phyloP scores from a whole-genome alignment of 2,888 invertebrate species.

The Cheilosia soror region DNA sequence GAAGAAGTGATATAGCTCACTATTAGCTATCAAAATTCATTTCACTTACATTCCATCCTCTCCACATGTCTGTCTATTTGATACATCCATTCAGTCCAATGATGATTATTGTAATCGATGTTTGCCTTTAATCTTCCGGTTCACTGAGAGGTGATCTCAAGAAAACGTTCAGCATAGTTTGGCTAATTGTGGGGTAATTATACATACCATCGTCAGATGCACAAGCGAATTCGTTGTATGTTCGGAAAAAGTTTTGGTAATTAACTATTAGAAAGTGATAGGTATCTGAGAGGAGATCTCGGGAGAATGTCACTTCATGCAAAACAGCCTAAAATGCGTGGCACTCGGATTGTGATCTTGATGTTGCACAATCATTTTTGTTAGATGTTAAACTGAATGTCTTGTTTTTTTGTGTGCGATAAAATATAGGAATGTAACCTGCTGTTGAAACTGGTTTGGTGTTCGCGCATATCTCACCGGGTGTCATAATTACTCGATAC shows the following conservation, averaged over 20 bases:
- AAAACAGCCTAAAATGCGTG: neutral
- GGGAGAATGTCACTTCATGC: slow-evolving; percentile 30
- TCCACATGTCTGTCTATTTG: slow-evolving; percentile 1
- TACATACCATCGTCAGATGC: slow-evolving; percentile 36
- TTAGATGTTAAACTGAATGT: slow-evolving; percentile 1
- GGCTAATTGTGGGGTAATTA: slow-evolving; percentile 49
- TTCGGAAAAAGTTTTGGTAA: slow-evolving; percentile 39
- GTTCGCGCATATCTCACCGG: neutral
- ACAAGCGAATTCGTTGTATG: slow-evolving; percentile 7
- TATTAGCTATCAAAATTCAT: slow-evolving; percentile 34
- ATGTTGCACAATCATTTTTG: slow-evolving; percentile 36
- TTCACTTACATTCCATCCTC: slow-evolving; percentile 46
- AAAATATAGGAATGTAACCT: slow-evolving; percentile 22
- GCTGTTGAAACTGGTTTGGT: slow-evolving; percentile 44
- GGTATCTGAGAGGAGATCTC: slow-evolving; percentile 15
- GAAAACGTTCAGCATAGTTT: slow-evolving; percentile 18
- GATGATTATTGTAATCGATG: slow-evolving; percentile 26
- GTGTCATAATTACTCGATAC: slow-evolving; percentile 33
- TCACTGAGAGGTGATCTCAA: slow-evolving; percentile 35
- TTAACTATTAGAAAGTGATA: slow-evolving; percentile 54
- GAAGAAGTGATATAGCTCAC: slow-evolving; percentile 11
- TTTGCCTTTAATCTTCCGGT: slow-evolving; percentile 39
- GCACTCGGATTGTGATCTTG: slow-evolving; percentile 1
- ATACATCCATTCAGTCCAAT: slow-evolving; percentile 16
- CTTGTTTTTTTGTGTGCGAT: slow-evolving; percentile 10